Conservation (phyloP, 2,888 invertebrate species). For the Agrochola macilenta region DNA sequence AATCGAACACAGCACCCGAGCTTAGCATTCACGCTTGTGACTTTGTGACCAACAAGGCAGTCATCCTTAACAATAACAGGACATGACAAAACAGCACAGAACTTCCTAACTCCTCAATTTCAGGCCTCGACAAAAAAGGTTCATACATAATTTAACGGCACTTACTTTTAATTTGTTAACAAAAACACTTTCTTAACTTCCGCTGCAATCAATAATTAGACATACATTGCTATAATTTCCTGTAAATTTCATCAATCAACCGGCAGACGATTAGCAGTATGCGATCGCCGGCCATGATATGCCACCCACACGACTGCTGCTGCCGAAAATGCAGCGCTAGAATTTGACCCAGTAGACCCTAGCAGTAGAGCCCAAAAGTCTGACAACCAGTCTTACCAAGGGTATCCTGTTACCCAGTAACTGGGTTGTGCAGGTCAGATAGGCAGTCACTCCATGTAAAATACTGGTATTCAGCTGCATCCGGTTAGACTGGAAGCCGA, state of each 20-base stretch:
- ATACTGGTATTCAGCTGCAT: background rate
- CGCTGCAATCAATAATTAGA: slow-evolving; percentile 48
- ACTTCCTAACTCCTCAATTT: background rate
- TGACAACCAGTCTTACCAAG: background rate
- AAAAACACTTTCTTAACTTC: slow-evolving; percentile 38
- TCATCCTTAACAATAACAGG: background rate
- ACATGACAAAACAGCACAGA: background rate
- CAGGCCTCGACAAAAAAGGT: slow-evolving; percentile 10
- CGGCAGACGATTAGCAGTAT: slow-evolving; percentile 16
- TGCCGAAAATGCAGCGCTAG: background rate
- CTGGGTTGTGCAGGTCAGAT: background rate
- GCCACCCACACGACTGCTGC: background rate
- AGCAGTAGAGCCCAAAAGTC: background rate
- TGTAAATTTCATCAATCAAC: slow-evolving; percentile 48
- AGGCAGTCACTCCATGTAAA: background rate
- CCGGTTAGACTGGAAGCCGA: background rate
- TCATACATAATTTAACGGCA: slow-evolving; percentile 26
- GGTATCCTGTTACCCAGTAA: background rate
- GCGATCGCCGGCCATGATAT: slow-evolving; percentile 20
- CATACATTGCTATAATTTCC: slow-evolving; percentile 40
- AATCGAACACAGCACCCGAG: background rate
- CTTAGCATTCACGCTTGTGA: background rate
- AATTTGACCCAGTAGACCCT: background rate
- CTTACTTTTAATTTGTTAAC: slow-evolving; percentile 27
- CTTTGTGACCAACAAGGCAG: background rate